Conservation (phyloP, 37 sponge, comb jelly and placozoan species). For the Chondrosia reniformis region DNA sequence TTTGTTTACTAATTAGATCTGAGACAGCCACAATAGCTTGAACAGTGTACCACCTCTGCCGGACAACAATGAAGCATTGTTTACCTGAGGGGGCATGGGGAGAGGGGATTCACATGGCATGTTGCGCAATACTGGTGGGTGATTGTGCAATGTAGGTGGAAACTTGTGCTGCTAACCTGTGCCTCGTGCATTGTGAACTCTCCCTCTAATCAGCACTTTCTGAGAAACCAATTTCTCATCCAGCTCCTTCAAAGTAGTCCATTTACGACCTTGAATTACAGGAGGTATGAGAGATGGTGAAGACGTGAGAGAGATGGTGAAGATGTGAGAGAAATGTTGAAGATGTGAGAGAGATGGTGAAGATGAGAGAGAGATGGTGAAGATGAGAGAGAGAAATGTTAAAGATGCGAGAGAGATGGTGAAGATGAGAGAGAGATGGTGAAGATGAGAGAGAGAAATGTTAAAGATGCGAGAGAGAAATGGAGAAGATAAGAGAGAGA, state of each 20-base stretch:
- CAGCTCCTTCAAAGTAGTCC: conserved; percentile 70
- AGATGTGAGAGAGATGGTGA: no score
- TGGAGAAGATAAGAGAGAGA: no score
- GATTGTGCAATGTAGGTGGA: no score
- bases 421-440: no score
- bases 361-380: no score
- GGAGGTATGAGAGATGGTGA: not conserved
- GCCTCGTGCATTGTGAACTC: conserved; percentile 77
- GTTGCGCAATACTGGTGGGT: not conserved
- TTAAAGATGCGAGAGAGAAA: no score
- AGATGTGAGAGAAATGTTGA: no score
- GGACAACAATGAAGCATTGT: conserved; percentile 86
- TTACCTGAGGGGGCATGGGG: conserved; percentile 40
- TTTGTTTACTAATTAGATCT: conserved; percentile 84
- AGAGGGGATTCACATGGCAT: not conserved
- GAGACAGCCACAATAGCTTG: conserved; percentile 78
- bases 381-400: no score
- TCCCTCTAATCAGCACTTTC: conserved; percentile 76
- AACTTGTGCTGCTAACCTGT: no score
- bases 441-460: no score
- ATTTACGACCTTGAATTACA: conserved; percentile 62
- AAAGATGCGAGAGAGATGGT: no score
- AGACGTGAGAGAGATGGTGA: not conserved
- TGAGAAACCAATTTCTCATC: conserved; percentile 43
- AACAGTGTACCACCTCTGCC: conserved; percentile 87